phyloP scores from a whole-genome alignment of 2,113 vertebrate species.

The Coregonus clupeaformis region DNA sequence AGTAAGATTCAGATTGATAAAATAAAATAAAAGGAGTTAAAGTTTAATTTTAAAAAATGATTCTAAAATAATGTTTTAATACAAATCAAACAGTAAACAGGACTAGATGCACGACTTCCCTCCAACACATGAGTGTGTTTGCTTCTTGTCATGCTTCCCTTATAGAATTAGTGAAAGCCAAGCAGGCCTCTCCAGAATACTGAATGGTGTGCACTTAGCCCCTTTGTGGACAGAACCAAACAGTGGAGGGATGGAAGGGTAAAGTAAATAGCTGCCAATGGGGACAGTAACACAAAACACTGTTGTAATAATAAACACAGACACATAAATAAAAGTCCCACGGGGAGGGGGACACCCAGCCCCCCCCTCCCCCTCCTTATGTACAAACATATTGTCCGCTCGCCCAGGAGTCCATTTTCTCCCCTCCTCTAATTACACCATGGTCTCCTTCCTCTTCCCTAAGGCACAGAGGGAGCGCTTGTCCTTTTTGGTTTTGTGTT shows the following conservation, averaged over 20 bases:
- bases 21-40: too few relatives aligned
- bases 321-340: slow-evolving; percentile 67
- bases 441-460: too few relatives aligned
- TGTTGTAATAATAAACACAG: slow-evolving; percentile 63
- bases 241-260: slow-evolving; percentile 42
- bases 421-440: too few relatives aligned
- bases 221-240: slow-evolving; percentile 40
- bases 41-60: too few relatives aligned
- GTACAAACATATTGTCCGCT: slow-evolving; percentile 74
- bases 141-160: too few relatives aligned
- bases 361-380: slow-evolving; percentile 20
- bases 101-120: slow-evolving; percentile 65
- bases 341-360: background rate
- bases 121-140: too few relatives aligned
- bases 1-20: too few relatives aligned
- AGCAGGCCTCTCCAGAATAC: slow-evolving; percentile 31
- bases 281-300: slow-evolving; percentile 76
- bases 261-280: slow-evolving; percentile 75
- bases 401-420: slow-evolving; percentile 17
- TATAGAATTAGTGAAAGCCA: slow-evolving; percentile 16
- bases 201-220: slow-evolving; percentile 27
- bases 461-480: too few relatives aligned
- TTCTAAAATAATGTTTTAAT: too few relatives aligned
- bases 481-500: too few relatives aligned
- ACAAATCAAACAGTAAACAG: slow-evolving; percentile 66